Evolutionary conservation across 2,113 vertebrate species (phyloP).

Genomic region (Nibea coibor): DNA sequence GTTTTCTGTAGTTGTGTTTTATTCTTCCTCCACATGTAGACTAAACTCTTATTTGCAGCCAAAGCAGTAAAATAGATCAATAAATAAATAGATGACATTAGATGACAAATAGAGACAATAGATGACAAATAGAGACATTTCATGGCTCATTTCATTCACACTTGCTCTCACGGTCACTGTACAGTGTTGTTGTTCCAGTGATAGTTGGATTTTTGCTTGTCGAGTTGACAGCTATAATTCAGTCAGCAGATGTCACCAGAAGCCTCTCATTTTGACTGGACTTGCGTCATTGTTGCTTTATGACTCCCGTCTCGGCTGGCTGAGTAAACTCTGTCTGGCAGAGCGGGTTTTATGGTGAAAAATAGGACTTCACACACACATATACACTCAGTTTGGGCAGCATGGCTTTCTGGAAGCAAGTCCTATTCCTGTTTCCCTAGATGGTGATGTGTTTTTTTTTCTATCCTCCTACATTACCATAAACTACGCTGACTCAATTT

Average conservation of each 20-base stretch:
- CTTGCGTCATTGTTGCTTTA: slow-evolving; percentile 13
- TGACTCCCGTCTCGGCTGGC: slow-evolving; percentile 36
- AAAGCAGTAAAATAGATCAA: neutral
- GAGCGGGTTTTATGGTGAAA: slow-evolving; percentile 23
- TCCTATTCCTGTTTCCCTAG: neutral
- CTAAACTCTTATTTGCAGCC: neutral
- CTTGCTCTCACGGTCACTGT: neutral
- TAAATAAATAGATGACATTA: neutral
- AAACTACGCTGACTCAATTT: neutral
- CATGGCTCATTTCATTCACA: too few relatives aligned
- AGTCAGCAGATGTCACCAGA: slow-evolving; percentile 77
- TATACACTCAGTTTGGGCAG: neutral
- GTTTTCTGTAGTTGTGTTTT: neutral
- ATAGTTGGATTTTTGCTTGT: neutral
- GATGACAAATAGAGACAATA: too few relatives aligned
- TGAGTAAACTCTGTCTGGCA: slow-evolving; percentile 46
- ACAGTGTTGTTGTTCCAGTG: neutral
- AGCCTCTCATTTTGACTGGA: slow-evolving; percentile 33
- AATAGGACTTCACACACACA: slow-evolving; percentile 17
- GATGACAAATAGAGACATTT: too few relatives aligned
- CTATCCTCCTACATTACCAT: neutral
- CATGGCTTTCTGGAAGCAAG: neutral
- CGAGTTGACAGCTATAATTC: neutral
- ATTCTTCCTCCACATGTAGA: neutral
- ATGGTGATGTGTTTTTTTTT: neutral